Evolutionary conservation across 1,140 invertebrate species (phyloP).

Genomic region (Drosophila neocordata): DNA sequence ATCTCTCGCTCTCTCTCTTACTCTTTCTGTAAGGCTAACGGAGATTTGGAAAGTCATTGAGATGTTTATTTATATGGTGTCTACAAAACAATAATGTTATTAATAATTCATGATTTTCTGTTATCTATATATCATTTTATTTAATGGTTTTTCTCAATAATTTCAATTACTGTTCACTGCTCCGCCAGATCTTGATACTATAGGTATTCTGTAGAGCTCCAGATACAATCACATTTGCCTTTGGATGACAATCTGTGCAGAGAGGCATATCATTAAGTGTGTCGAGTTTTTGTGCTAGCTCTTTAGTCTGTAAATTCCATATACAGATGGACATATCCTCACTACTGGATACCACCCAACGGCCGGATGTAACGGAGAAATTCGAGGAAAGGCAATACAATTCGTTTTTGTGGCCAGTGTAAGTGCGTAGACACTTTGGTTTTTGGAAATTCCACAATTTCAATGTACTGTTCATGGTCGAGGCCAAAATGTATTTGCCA

Average conservation of each 20-base stretch:
- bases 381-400: constrained; percentile 53
- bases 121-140: constrained; percentile 3
- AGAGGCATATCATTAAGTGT: constrained; percentile 36
- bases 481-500: constrained; percentile 54
- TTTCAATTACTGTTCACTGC: constrained; percentile 24
- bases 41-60: too few relatives aligned
- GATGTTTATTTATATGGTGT: too few relatives aligned
- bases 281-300: constrained; percentile 51
- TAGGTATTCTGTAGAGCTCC: constrained; percentile 25
- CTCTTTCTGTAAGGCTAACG: neutral
- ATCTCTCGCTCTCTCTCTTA: neutral
- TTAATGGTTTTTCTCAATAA: constrained; percentile 6
- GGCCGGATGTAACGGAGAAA: constrained; percentile 59
- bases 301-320: constrained; percentile 57
- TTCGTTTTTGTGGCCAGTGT: constrained; percentile 52
- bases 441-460: constrained; percentile 64
- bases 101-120: neutral
- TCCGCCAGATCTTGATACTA: constrained; percentile 54
- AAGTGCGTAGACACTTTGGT: constrained; percentile 54
- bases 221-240: constrained; percentile 49
- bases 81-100: neutral
- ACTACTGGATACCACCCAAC: constrained; percentile 65
- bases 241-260: constrained; percentile 62
- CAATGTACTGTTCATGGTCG: constrained; percentile 52
- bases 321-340: constrained; percentile 53